A percentile compares a stretch with the other conserved stretches of the same genome.
Evolutionary conservation across 2,888 invertebrate genomes (phyloP).

Genomic region (Isoperla grammatica): DNA sequence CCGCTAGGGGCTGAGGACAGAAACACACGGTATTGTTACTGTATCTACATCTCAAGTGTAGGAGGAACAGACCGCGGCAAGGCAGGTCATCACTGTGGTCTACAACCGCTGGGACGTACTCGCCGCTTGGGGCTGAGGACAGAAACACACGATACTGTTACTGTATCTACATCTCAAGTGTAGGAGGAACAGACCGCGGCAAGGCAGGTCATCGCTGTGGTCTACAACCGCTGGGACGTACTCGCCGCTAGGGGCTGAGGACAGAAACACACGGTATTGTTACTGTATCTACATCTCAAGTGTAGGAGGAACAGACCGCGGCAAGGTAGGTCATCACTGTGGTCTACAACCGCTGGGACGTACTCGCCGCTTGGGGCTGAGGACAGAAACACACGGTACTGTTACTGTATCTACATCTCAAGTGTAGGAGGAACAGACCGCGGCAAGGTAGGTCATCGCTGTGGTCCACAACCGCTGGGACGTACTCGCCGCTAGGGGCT

Average conservation of each 20-base stretch:
- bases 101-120: constrained; percentile 93
- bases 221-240: constrained; percentile 95
- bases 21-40: no score
- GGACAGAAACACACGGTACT: constrained; percentile 18
- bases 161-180: no score
- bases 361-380: constrained; percentile 88
- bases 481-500: constrained; percentile 92
- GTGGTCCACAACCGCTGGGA: constrained; percentile 93
- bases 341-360: constrained; percentile 92
- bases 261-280: constrained; percentile 1
- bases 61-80: constrained; percentile 88
- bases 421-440: constrained; percentile 92
- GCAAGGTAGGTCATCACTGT: constrained; percentile 93
- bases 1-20: no score
- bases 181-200: constrained; percentile 88
- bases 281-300: no score
- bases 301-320: constrained; percentile 92
- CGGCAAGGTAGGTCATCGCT: constrained; percentile 93
- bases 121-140: constrained; percentile 72
- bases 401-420: no score
- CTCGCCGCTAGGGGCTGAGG: constrained; percentile 79
- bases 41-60: constrained; percentile 99
- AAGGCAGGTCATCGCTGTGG: constrained; percentile 93
- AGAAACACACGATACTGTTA: neutral
- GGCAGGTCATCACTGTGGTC: constrained; percentile 96